phyloP scores from a whole-genome alignment of 2,888 invertebrate genomes.

The Pteria penguin region DNA sequence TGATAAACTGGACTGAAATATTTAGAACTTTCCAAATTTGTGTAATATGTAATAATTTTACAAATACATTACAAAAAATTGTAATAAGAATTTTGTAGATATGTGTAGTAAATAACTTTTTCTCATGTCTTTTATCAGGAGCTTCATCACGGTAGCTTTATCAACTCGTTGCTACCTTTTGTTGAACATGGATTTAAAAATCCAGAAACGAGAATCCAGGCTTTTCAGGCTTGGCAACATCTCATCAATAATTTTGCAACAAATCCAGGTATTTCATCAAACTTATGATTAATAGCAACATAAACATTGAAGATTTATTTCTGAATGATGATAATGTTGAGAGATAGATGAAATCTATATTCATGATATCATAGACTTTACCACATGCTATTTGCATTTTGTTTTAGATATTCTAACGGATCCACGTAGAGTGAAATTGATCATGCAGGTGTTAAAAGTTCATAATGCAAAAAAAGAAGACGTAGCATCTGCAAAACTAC shows the following conservation, averaged over 20 bases:
- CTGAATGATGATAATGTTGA: too few relatives aligned
- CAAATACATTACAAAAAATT: too few relatives aligned
- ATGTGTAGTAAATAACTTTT: too few relatives aligned
- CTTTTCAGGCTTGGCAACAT: conserved; percentile 73
- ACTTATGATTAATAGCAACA: too few relatives aligned
- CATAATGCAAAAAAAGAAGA: conserved; percentile 72
- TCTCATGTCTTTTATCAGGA: conserved; percentile 64
- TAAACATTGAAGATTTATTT: too few relatives aligned
- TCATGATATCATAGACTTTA: too few relatives aligned
- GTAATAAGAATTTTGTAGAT: too few relatives aligned
- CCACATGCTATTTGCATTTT: too few relatives aligned
- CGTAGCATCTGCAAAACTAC: conserved; percentile 72
- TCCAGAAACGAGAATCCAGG: conserved; percentile 60
- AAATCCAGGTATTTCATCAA: conserved; percentile 67
- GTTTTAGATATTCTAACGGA: conserved; percentile 72
- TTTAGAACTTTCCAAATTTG: too few relatives aligned
- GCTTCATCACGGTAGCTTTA: conserved; percentile 69
- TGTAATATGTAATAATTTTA: too few relatives aligned
- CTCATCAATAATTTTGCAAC: conserved; percentile 76
- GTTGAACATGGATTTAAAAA: conserved; percentile 74
- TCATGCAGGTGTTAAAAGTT: conserved; percentile 76
- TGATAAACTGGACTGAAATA: too few relatives aligned
- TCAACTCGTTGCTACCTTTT: conserved; percentile 71
- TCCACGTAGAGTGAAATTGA: conserved; percentile 71
- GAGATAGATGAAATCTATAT: too few relatives aligned